phyloP scores from a whole-genome alignment of 2,797 vertebrate genomes.

The Schizopygopsis malacanthus region DNA sequence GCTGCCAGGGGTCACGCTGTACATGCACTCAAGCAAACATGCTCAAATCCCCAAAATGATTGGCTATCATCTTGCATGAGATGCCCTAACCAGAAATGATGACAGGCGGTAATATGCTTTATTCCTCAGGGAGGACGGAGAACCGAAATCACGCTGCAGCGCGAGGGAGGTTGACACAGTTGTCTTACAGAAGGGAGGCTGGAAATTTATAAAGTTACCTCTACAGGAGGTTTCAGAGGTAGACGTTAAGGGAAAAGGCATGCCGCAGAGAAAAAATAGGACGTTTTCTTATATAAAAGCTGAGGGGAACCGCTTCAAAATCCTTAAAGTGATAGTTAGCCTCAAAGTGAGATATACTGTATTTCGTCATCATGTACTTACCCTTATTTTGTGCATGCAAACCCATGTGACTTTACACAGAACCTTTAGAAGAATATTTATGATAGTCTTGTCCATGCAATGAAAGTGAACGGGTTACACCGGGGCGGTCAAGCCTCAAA shows the following conservation, averaged over 20 bases:
- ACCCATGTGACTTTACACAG: neutral
- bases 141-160: neutral
- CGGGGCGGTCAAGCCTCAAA: neutral
- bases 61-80: neutral
- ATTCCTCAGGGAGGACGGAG: neutral
- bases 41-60: neutral
- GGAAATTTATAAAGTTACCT: neutral
- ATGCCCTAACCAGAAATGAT: neutral
- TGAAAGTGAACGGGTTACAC: neutral
- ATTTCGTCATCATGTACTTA: neutral
- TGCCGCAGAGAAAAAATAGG: neutral
- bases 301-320: neutral
- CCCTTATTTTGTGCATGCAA: neutral
- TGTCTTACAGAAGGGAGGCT: neutral
- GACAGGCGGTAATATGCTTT: conserved; percentile 25
- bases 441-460: neutral
- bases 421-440: neutral
- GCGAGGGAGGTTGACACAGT: neutral
- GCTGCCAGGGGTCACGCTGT: neutral
- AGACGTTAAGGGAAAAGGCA: neutral
- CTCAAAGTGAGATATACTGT: neutral
- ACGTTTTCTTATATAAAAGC: neutral
- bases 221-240: conserved; percentile 5
- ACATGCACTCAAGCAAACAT: neutral
- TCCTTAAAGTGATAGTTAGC: neutral